Evolutionary conservation across 1,140 invertebrate species (phyloP).

Genomic region (Zaprionus taronus): DNA sequence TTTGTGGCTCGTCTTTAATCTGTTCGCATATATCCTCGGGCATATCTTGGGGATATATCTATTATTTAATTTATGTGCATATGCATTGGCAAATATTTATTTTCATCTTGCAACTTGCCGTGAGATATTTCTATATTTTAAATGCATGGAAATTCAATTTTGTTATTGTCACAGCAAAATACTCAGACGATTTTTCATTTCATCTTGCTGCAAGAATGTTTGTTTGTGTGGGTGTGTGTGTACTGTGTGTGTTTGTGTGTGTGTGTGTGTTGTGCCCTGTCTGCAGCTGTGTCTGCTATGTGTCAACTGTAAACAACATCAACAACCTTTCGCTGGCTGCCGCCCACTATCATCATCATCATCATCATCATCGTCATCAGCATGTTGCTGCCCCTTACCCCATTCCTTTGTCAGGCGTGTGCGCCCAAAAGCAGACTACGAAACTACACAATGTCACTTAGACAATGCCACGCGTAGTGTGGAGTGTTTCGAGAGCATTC

Average conservation of each 20-base stretch:
- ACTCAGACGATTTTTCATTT: conserved; percentile 47
- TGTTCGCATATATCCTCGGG: background rate
- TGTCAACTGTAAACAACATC: conserved; percentile 81
- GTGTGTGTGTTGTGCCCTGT: conserved; percentile 47
- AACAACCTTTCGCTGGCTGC: conserved; percentile 28
- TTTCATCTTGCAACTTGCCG: background rate
- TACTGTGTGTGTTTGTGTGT: conserved; percentile 9
- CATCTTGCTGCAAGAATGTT: background rate
- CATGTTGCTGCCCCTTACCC: background rate
- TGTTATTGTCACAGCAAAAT: conserved; percentile 38
- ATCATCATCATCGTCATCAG: conserved; percentile 9
- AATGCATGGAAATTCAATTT: conserved; percentile 43
- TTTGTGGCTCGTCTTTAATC: background rate
- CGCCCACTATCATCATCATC: conserved; percentile 6
- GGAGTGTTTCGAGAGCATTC: conserved; percentile 42
- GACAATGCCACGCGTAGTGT: conserved; percentile 46
- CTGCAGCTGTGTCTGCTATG: conserved; percentile 78
- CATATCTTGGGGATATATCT: background rate
- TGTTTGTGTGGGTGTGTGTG: conserved; percentile 14
- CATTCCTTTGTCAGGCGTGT: background rate
- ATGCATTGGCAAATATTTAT: background rate
- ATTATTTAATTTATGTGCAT: conserved; percentile 5
- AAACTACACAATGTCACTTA: conserved; percentile 58
- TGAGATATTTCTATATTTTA: background rate
- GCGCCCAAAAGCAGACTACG: conserved; percentile 65